Evolutionary conservation across 2,797 vertebrate genomes (phyloP).

Genomic region (Enteromius anoplus): DNA sequence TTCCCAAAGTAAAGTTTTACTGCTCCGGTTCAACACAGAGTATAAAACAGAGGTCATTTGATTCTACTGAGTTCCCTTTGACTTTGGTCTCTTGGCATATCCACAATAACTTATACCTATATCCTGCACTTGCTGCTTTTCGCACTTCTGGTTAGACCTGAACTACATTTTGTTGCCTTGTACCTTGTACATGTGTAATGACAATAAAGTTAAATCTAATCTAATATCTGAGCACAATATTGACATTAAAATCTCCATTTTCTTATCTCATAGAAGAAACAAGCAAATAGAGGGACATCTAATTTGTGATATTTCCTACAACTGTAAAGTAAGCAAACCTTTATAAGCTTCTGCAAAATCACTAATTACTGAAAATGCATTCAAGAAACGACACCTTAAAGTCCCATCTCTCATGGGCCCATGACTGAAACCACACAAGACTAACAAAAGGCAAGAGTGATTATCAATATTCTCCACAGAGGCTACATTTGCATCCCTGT

Average conservation of each 20-base stretch:
- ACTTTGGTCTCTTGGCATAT: not conserved
- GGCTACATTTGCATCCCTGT: slow-evolving; percentile 54
- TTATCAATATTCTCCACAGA: slow-evolving; percentile 52
- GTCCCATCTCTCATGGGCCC: slow-evolving; percentile 20
- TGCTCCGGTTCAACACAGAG: not conserved
- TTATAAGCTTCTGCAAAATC: not conserved
- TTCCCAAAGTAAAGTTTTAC: not conserved
- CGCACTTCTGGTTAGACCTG: too few species aligned
- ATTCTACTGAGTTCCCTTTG: not conserved
- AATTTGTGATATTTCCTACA: not conserved
- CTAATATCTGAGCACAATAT: not conserved
- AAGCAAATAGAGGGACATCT: not conserved
- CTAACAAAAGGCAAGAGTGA: slow-evolving; percentile 37
- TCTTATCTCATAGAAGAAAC: not conserved
- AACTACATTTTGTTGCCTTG: too few species aligned
- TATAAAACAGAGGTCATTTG: not conserved
- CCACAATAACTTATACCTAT: too few species aligned
- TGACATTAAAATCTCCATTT: too few species aligned
- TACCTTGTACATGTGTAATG: too few species aligned
- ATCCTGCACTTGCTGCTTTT: too few species aligned
- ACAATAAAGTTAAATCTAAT: too few species aligned
- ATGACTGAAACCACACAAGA: slow-evolving; percentile 31
- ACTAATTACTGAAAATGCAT: slow-evolving; percentile 30
- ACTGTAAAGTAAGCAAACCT: not conserved
- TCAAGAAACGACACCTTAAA: slow-evolving; percentile 32